phyloP scores from a whole-genome alignment of 2,888 invertebrate species.

The Drosophila rellima region DNA sequence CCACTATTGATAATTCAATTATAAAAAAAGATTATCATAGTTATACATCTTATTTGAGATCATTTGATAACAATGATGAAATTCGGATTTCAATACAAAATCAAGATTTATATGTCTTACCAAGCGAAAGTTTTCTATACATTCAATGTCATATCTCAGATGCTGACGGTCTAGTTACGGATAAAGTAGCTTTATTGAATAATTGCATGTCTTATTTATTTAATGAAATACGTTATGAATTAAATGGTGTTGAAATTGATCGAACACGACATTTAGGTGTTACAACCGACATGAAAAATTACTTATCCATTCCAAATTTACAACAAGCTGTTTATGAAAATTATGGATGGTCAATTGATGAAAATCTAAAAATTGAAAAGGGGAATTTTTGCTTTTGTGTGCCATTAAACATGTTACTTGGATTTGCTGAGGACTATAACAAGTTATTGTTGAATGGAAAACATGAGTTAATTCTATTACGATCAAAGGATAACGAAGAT shows the following conservation, averaged over 20 bases:
- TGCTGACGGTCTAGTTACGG: not conserved
- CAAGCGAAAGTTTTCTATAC: constrained; percentile 11
- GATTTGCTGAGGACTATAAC: not conserved
- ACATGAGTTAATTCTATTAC: constrained; percentile 5
- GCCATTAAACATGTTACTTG: not conserved
- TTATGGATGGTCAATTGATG: constrained; percentile 6
- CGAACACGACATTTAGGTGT: constrained; percentile 3
- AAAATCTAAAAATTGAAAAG: not conserved
- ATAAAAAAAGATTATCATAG: constrained; percentile 14
- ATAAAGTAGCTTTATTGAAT: not conserved
- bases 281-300: constrained; percentile 6
- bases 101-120: constrained; percentile 15
- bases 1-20: constrained; percentile 4
- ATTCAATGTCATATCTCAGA: constrained; percentile 1
- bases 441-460: not conserved
- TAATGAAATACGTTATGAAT: constrained; percentile 12
- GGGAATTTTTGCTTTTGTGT: not conserved
- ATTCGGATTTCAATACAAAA: constrained; percentile 18
- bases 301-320: not conserved
- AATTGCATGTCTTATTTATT: not conserved
- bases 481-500: constrained; percentile 3
- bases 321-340: not conserved
- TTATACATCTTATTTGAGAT: constrained; percentile 5
- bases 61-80: constrained; percentile 14
- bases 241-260: constrained; percentile 8